A percentile compares a stretch with the other conserved stretches of the same genome.
These are phyloP conservation scores for Colletes collaris DNA, from an alignment of 2,888 invertebrate species.

Conservation along the genomic window DNA sequence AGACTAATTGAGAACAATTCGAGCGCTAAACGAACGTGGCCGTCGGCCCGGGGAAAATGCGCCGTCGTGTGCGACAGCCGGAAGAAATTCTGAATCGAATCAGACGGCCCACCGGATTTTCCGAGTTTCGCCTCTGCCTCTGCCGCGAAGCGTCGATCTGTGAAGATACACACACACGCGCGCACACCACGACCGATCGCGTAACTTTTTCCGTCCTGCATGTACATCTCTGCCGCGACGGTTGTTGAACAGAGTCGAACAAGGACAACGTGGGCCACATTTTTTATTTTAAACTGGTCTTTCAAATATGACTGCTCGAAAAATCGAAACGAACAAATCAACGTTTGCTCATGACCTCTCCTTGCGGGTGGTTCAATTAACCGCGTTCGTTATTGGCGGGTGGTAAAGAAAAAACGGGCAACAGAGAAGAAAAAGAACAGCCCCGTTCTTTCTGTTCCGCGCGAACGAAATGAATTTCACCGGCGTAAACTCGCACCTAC, in stretches of 20 bases:
- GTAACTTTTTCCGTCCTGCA: no score
- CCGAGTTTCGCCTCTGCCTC: conserved; percentile 31
- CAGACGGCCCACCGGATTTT: conserved; percentile 43
- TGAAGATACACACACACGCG: conserved; percentile 16
- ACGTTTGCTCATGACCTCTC: no score
- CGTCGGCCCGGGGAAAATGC: conserved; percentile 58
- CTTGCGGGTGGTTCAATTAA: no score
- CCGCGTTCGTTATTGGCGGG: not conserved
- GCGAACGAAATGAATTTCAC: conserved; percentile 51
- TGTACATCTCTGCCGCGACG: no score
- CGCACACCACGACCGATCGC: no score
- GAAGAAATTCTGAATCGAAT: conserved; percentile 67
- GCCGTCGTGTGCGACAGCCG: conserved; percentile 62
- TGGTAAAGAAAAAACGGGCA: no score
- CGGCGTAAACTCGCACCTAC: conserved; percentile 41
- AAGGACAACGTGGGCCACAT: no score
- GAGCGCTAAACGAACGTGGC: conserved; percentile 66
- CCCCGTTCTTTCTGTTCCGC: conserved; percentile 26
- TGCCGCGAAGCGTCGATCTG: conserved; percentile 37
- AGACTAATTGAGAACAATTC: conserved; percentile 69
- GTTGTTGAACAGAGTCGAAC: no score
- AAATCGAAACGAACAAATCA: no score
- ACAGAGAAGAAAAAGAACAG: not conserved
- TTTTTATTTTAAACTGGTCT: no score
- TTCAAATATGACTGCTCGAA: no score